These are phyloP conservation scores for Nasonia vitripennis DNA, from an alignment of 1,140 invertebrate genomes.

Conservation along the genomic window DNA sequence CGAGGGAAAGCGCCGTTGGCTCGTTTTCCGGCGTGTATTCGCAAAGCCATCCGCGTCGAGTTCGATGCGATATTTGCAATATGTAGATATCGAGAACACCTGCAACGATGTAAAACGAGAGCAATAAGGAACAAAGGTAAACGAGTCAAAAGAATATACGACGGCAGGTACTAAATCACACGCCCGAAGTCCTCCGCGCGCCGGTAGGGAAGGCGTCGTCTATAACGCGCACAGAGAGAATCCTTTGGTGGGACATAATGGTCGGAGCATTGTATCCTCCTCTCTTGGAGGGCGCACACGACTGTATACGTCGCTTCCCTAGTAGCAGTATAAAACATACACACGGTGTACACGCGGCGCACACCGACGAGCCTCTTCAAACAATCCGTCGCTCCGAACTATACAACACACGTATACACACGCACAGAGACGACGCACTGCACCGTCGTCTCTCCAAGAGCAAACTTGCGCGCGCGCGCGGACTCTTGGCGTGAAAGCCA, in stretches of 20 bases:
- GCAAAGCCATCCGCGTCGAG: no score
- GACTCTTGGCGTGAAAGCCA: conserved; percentile 69
- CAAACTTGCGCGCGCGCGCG: conserved; percentile 53
- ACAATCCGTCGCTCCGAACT: conserved; percentile 58
- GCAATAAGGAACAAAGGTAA: neutral
- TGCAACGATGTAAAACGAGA: neutral
- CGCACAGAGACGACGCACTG: neutral
- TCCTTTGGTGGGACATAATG: neutral
- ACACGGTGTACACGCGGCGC: neutral
- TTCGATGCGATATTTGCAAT: no score
- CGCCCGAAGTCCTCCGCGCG: neutral
- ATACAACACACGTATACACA: neutral
- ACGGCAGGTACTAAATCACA: neutral
- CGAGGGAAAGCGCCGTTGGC: no score
- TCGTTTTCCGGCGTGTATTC: no score
- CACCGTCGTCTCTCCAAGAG: neutral
- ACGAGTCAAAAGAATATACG: neutral
- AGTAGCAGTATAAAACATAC: neutral
- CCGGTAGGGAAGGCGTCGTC: neutral
- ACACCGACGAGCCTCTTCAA: conserved; percentile 61
- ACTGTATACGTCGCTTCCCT: neutral
- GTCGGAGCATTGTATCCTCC: neutral
- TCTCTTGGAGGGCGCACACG: neutral
- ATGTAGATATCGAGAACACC: no score
- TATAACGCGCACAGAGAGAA: neutral